Conservation (phyloP, 2,113 vertebrate species). For the Stigmatopora nigra region DNA sequence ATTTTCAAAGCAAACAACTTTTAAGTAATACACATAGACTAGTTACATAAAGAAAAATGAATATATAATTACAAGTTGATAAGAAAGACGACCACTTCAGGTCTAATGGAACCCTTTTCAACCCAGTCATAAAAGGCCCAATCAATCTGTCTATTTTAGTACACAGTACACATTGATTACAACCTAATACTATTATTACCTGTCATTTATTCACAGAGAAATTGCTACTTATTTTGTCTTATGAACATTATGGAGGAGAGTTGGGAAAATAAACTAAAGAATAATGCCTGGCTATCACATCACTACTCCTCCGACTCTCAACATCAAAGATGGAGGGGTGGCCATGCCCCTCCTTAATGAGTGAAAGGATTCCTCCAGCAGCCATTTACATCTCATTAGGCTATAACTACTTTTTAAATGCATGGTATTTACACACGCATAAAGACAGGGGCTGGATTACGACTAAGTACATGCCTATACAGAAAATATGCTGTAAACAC, state of each 20-base stretch:
- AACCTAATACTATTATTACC: constrained; percentile 11
- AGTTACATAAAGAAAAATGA: too few species aligned
- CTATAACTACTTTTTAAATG: constrained; percentile 9
- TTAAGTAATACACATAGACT: too few species aligned
- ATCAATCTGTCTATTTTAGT: constrained; percentile 2
- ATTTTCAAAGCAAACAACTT: too few species aligned
- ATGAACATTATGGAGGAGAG: constrained; percentile 16
- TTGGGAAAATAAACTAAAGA: constrained; percentile 17
- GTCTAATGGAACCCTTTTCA: too few species aligned
- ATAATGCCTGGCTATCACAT: constrained; percentile 41
- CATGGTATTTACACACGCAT: constrained; percentile 15
- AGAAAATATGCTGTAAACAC: too few species aligned
- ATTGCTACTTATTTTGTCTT: constrained; percentile 9
- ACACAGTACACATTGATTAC: constrained; percentile 18
- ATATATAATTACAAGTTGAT: too few species aligned
- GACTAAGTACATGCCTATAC: background rate
- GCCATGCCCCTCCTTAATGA: constrained; percentile 42
- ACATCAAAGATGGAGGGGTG: constrained; percentile 51
- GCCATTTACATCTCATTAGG: constrained; percentile 62
- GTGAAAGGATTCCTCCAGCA: constrained; percentile 49
- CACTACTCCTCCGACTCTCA: constrained; percentile 35
- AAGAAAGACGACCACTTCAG: too few species aligned
- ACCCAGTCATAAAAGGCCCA: too few species aligned
- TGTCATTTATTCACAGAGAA: constrained; percentile 10
- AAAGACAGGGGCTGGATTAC: background rate